Base-by-base conservation (phyloP, 2,888 invertebrate species). In the Zelleria hepariella region DNA sequence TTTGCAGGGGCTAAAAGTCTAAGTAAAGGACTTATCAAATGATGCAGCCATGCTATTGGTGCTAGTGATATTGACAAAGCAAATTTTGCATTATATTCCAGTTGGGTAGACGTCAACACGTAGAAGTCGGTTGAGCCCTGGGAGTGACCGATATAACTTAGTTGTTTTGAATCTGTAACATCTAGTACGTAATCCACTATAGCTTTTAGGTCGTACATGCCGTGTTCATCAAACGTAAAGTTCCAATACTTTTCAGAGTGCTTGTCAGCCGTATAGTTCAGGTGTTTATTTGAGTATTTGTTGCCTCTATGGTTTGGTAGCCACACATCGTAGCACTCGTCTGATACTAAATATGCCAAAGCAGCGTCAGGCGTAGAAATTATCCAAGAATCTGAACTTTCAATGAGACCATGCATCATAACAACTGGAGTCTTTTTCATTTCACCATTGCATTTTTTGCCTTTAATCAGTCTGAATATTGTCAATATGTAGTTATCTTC, bases 191-290 rank as follows among this genome's bases (percentile, higher is more conserved):
- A 93, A 74, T 96, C 93, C 61, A 98, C 91, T 67, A 91, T 93
- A 0, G 97, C 95, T 10, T 98, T 96, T 58, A 98, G 74, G 80
- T 99, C 98, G 72, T 94, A 92, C 27, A 92, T 78, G 0, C 94
- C 96, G 86, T 97, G 95, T 78, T 98, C 96, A 69, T 98, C 95
- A 90, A 95, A 98, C 68, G 96, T 96, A 64, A 89, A 90, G 65
- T 89, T 89, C 95, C 95, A 95, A 80, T 93, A 96, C 32, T 42
- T 42, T 21, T 89, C 82, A 20, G 89, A 80, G 32, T 84, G 75
- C 15, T 91, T 89, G 23, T 90, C 86, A 1, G 88, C 73, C 27
- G 85, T 81, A 25, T 89, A 76, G 5, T 85, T 87, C 5, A 90
- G 75, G 70, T 96, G 95, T 1, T 89, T 91, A 67, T 90, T 88